These are phyloP conservation scores for Drosophila ogumai DNA, from an alignment of 1,140 invertebrate genomes.

Conservation along the genomic window DNA sequence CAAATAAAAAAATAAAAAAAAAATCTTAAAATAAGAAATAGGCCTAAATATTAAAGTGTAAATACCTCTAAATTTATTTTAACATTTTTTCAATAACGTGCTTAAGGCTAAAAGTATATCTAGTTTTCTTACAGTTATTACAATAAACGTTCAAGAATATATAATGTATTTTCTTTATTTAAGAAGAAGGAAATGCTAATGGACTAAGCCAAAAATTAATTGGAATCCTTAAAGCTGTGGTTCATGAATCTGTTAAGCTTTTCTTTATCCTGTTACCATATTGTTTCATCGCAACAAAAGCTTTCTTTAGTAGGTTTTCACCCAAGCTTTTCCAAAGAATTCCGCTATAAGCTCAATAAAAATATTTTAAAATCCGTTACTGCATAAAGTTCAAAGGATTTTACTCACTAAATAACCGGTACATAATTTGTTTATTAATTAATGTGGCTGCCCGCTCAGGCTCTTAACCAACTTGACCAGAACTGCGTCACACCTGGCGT, in stretches of 20 bases:
- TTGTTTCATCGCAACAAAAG: background rate
- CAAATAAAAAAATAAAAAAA: background rate
- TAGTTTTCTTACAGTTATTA: too few species aligned
- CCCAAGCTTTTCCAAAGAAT: background rate
- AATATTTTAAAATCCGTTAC: background rate
- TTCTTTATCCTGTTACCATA: too few species aligned
- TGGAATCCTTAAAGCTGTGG: background rate
- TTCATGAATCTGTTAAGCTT: background rate
- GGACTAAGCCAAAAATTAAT: too few species aligned
- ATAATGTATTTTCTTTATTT: too few species aligned
- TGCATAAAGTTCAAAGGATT: background rate
- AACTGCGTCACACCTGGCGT: conserved; percentile 26
- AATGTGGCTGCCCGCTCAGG: background rate
- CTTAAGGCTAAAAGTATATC: too few species aligned
- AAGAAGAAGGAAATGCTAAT: too few species aligned
- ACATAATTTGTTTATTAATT: conserved; percentile 13
- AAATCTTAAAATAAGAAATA: background rate
- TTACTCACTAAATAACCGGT: background rate
- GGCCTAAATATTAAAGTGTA: background rate
- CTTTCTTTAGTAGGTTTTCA: background rate
- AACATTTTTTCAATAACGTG: background rate
- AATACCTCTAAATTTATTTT: background rate
- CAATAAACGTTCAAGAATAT: too few species aligned
- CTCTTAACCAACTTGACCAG: background rate
- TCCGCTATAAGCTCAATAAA: background rate